These are phyloP conservation scores for Rhaphigaster nebulosa DNA, from an alignment of 2,888 invertebrate species.

Conservation along the genomic window DNA sequence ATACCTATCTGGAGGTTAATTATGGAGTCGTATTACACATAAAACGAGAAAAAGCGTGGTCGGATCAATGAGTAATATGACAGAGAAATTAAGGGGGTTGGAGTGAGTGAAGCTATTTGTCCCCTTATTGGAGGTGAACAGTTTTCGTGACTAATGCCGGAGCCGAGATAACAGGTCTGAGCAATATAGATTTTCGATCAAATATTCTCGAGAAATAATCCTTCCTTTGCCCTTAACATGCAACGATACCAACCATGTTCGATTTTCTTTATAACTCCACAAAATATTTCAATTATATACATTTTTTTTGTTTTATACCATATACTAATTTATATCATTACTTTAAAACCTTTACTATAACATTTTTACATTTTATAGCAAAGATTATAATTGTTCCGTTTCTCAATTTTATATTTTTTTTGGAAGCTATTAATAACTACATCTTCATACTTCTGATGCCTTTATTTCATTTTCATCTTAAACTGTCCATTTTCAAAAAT, in stretches of 20 bases:
- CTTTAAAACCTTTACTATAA: too few relatives aligned
- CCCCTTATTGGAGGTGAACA: conserved; percentile 29
- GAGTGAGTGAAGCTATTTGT: conserved; percentile 2
- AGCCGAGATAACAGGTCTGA: background rate
- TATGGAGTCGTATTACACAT: too few relatives aligned
- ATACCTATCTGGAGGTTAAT: too few relatives aligned
- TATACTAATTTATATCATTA: background rate
- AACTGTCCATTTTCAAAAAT: too few relatives aligned
- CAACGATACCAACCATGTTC: background rate
- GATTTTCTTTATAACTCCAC: background rate
- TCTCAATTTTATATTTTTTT: too few relatives aligned
- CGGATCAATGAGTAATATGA: background rate
- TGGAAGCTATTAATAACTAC: too few relatives aligned
- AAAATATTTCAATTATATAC: background rate
- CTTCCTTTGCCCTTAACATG: conserved; percentile 10
- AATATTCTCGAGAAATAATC: conserved; percentile 54
- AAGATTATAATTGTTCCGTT: too few relatives aligned
- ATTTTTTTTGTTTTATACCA: too few relatives aligned
- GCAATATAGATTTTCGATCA: conserved; percentile 54
- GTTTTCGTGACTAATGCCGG: conserved; percentile 19
- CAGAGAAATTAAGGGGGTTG: background rate
- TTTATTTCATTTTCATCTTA: too few relatives aligned
- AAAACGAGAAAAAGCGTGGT: background rate
- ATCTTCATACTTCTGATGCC: too few relatives aligned
- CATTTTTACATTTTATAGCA: too few relatives aligned